Evolutionary conservation across 37 sponge, comb jelly and placozoan genomes (phyloP), one percentile per base, ranked within the genome.

Genomic region (Mnemiopsis leidyi): DNA sequence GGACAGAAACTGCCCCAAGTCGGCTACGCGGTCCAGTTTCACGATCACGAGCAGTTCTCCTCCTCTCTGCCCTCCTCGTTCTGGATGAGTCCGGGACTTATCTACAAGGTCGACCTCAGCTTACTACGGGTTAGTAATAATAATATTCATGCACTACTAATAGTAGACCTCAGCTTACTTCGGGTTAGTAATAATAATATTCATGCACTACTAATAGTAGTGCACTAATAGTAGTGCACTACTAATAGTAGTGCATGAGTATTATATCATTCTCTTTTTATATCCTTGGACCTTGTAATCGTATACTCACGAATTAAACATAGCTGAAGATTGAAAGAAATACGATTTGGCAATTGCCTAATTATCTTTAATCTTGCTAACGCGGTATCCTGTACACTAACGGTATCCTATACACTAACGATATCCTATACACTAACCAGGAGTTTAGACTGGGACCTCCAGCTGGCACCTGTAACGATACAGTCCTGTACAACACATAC

Each of bases 51-150:
- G 30, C 75, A 71, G 75, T 71, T 29, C 75, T 29, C 30, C 75
- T n/a, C 30, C 3, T 13, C 75, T 29, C 26, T 71, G 3, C 75
- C 75, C 23, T 29, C 26, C 75, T 29, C 30, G 3, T 71, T 29
- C 75, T 71, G 75, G 75, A 71, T 71, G 75, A 71, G 75, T 24
- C 75, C 75, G n/a, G 75, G 75, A 7, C 75, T 71, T 5, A 71
- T 71, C 75, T 71, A 71, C 75, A 71, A 71, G 30, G 75, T 28
- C 31, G 75, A 71, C 31, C 75, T 71, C 31, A 71, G 75, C 75
- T 28, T 71, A 5, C 26, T 28, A 13, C 5, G 75, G 23, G 75
- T 71, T 29, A 71, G 75, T 71, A 28, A 48, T 13, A 18, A 18
- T 48, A 5, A 18, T 48, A 48, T 48, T 18, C 61, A 48, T 48